These are phyloP conservation scores for Aporophyla nigra DNA, from an alignment of 2,888 invertebrate genomes.

Conservation along the genomic window DNA sequence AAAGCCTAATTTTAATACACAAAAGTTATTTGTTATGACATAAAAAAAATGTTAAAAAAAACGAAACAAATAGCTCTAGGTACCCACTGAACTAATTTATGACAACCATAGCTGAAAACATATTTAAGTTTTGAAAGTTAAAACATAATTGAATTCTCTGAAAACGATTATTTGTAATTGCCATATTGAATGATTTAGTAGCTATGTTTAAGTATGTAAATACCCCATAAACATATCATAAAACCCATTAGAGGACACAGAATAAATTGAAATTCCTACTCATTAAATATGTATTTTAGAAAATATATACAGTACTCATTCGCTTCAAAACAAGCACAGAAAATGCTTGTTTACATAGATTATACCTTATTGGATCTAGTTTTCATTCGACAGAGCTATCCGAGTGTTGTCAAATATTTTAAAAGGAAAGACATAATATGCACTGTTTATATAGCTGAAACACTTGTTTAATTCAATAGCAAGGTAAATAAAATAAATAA, in stretches of 20 bases:
- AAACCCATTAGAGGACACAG: slow-evolving; percentile 8
- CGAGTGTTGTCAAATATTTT: slow-evolving; percentile 54
- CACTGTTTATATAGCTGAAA: slow-evolving; percentile 45
- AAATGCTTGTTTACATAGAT: slow-evolving; percentile 52
- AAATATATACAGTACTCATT: slow-evolving; percentile 38
- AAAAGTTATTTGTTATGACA: background rate
- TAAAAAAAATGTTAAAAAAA: background rate
- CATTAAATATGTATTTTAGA: slow-evolving; percentile 40
- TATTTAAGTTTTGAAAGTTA: background rate
- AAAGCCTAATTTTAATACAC: background rate
- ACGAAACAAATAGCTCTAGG: background rate
- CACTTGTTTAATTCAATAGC: slow-evolving; percentile 33
- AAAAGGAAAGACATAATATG: slow-evolving; percentile 33
- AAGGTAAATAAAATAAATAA: slow-evolving; percentile 62
- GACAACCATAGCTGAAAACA: background rate
- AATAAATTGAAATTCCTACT: slow-evolving; percentile 26
- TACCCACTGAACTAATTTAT: background rate
- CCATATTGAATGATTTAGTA: background rate
- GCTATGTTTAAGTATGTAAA: background rate
- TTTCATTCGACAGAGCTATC: slow-evolving; percentile 30
- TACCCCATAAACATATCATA: slow-evolving; percentile 15
- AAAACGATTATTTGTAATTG: background rate
- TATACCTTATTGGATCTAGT: slow-evolving; percentile 46
- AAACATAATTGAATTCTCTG: background rate
- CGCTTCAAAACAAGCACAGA: slow-evolving; percentile 44